Evolutionary conservation across 1,140 invertebrate genomes (phyloP), one percentile per base, ranked within the genome.

Genomic region (Papilio polytes): DNA sequence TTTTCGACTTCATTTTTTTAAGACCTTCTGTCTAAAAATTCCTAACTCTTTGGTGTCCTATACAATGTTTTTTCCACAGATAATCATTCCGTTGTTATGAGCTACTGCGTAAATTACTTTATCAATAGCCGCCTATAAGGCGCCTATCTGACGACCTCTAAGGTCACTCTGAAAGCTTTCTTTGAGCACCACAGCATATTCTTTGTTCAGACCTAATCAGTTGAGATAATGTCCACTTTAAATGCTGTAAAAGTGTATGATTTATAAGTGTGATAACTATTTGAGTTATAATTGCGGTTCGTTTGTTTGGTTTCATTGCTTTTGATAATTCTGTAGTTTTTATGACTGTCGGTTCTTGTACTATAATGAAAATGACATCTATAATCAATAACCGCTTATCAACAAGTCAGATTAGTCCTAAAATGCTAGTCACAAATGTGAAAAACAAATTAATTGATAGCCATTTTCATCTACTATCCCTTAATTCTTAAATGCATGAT

Each of bases 141-240:
- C 77, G 74, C 77, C 82, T 92, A 89, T 92, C 89, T 84, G 15
- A n/a, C 82, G 85, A 89, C 87, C 86, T 80, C 48, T 53, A 72
- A 82, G 90, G 90, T 89, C 86, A 80, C 70, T 72, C 81, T 88
- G 80, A 91, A 88, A 82, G 82, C 80, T 59, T 78, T 74, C 83
- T 85, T 87, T 90, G 85, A 89, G 81, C 56, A 80, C 82, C 81
- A 85, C 84, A 82, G 79, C 80, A 83, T 85, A 86, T 86, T 89
- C 89, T 81, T 90, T 91, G 88, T 92, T 78, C 56, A 36, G 77
- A 66, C 48, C 82, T 87, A 90, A 90, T 91, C 89, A 87, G 85
- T 86, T 80, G 36, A 86, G 91, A 92, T 91, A 91, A 85, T 87
- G 83, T 36, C 83, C 89, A 88, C 89, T 92, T 92, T 89, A 90